Conservation (phyloP, 2,888 invertebrate species). For the Linnaemya vulpina region DNA sequence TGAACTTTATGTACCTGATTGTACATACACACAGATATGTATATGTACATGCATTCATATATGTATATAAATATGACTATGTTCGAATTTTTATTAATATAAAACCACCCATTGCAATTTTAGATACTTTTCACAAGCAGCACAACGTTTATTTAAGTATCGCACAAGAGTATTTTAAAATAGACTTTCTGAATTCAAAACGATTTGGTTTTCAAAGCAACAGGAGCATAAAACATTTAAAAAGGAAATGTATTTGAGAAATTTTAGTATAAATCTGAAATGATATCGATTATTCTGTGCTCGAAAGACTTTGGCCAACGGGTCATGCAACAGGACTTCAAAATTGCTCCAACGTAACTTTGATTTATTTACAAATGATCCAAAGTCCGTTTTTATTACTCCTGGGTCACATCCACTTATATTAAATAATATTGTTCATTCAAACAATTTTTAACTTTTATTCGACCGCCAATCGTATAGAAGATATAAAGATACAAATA, state of each 20-base stretch:
- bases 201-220: not conserved
- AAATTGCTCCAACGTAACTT: not conserved
- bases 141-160: no score
- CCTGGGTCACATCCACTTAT: no score
- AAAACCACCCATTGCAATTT: slow-evolving; percentile 20
- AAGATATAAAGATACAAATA: not conserved
- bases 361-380: not conserved
- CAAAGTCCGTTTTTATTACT: no score
- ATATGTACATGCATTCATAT: not conserved
- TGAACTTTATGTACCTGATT: no score
- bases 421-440: no score
- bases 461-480: no score
- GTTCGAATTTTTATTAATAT: slow-evolving; percentile 9
- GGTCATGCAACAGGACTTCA: not conserved
- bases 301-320: no score
- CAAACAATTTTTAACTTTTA: no score
- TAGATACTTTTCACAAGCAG: not conserved
- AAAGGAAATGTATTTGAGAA: not conserved
- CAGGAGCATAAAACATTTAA: not conserved
- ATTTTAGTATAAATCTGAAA: not conserved
- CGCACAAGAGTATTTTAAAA: not conserved
- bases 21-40: not conserved
- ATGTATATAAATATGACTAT: not conserved
- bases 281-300: not conserved
- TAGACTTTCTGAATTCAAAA: not conserved